These are phyloP conservation scores for Melitaea athalia DNA, from an alignment of 2,888 invertebrate genomes.

Conservation along the genomic window DNA sequence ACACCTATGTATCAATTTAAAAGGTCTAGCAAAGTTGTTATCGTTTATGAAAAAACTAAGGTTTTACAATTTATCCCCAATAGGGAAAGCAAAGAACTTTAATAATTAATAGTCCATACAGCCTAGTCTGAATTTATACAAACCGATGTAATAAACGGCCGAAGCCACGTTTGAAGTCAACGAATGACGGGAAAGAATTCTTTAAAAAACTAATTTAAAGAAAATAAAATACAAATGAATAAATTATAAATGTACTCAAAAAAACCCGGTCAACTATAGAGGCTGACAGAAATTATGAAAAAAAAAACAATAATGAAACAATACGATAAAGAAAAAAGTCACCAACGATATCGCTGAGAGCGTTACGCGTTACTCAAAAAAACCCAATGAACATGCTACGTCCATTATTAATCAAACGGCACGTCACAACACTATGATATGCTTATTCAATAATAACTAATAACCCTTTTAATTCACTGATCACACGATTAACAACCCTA, in stretches of 20 bases:
- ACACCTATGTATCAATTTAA: too few species aligned
- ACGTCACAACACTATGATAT: conserved; percentile 81
- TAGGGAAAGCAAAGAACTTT: too few species aligned
- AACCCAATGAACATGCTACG: conserved; percentile 65
- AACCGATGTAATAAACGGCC: too few species aligned
- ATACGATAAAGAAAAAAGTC: conserved; percentile 35
- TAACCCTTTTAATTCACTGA: conserved; percentile 49
- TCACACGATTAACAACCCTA: conserved; percentile 38
- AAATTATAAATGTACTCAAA: conserved; percentile 13
- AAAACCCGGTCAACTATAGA: conserved; percentile 25
- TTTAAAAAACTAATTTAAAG: neutral
- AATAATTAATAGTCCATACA: too few species aligned
- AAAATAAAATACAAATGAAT: neutral
- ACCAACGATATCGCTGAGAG: conserved; percentile 49
- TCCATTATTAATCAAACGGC: conserved; percentile 80
- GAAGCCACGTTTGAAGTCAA: too few species aligned
- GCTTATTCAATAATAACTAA: conserved; percentile 76
- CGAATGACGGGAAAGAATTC: too few species aligned
- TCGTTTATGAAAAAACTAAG: neutral
- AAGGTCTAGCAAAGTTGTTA: too few species aligned
- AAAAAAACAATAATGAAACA: conserved; percentile 29
- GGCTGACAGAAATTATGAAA: conserved; percentile 35
- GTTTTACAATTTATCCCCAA: too few species aligned
- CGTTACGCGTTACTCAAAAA: conserved; percentile 68
- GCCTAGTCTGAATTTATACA: too few species aligned